phyloP scores from a whole-genome alignment of 2,888 invertebrate species.

The Octodonta nipae region DNA sequence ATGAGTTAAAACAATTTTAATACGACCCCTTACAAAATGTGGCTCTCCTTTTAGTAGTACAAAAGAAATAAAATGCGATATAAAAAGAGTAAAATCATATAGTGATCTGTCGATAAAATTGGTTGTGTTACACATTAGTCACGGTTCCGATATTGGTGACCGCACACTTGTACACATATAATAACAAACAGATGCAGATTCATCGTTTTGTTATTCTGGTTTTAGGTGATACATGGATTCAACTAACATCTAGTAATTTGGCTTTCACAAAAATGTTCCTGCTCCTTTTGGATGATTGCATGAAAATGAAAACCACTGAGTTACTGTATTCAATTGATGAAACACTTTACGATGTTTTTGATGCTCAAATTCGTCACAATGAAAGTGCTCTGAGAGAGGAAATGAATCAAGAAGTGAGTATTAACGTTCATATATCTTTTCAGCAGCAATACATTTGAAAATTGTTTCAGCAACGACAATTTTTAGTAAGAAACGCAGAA shows the following conservation, averaged over 20 bases:
- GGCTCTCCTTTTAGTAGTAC: no score
- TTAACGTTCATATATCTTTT: background rate
- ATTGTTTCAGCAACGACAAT: slow-evolving; percentile 32
- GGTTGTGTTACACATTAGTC: no score
- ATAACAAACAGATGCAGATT: no score
- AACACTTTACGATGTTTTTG: slow-evolving; percentile 59
- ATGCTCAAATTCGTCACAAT: slow-evolving; percentile 56
- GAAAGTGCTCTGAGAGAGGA: slow-evolving; percentile 43
- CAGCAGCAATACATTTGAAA: slow-evolving; percentile 4
- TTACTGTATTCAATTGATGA: slow-evolving; percentile 60
- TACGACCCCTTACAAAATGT: no score
- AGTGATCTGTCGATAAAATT: no score
- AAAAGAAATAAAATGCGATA: no score
- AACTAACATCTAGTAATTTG: slow-evolving; percentile 65
- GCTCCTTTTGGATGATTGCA: slow-evolving; percentile 59
- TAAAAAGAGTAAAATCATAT: no score
- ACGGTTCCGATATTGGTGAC: no score
- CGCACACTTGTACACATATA: background rate
- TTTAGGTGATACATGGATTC: slow-evolving; percentile 53
- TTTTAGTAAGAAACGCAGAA: slow-evolving; percentile 53
- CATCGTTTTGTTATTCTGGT: no score
- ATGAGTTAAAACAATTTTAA: no score
- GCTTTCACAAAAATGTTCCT: slow-evolving; percentile 67
- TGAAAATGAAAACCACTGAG: slow-evolving; percentile 62
- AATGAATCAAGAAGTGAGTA: slow-evolving; percentile 41